These are phyloP conservation scores for Omphaloscelis lunosa DNA, from an alignment of 2,888 invertebrate genomes.

Conservation along the genomic window DNA sequence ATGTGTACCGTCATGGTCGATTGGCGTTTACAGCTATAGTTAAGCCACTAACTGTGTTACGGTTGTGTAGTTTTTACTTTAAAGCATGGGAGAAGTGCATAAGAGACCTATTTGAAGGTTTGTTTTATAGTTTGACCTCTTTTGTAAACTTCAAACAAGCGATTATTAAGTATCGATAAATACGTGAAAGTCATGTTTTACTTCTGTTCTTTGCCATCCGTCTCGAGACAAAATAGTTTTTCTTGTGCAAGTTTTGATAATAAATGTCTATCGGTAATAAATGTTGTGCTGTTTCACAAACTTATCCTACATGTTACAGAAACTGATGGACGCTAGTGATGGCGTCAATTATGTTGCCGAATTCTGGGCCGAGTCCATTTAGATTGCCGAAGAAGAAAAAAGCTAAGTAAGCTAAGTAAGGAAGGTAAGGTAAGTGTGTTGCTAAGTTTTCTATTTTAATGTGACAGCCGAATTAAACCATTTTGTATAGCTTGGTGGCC, in stretches of 20 bases:
- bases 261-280: neutral
- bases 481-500: too few species aligned
- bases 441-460: too few species aligned
- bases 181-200: neutral
- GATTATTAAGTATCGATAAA: constrained; percentile 5
- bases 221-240: neutral
- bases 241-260: neutral
- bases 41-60: constrained; percentile 52
- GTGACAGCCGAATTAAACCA: too few species aligned
- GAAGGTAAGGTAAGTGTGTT: too few species aligned
- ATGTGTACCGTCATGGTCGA: constrained; percentile 55
- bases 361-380: too few species aligned
- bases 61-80: constrained; percentile 43
- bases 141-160: constrained; percentile 28
- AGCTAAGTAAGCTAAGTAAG: too few species aligned
- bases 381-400: too few species aligned
- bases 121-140: constrained; percentile 14
- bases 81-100: constrained; percentile 16
- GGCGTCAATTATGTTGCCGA: too few species aligned
- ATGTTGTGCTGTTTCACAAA: too few species aligned
- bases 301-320: too few species aligned
- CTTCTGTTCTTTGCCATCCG: neutral
- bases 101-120: constrained; percentile 12
- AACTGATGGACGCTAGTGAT: too few species aligned
- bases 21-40: constrained; percentile 62